phyloP scores from a whole-genome alignment of 2,113 vertebrate genomes.

The Ictidomys tridecemlineatus region DNA sequence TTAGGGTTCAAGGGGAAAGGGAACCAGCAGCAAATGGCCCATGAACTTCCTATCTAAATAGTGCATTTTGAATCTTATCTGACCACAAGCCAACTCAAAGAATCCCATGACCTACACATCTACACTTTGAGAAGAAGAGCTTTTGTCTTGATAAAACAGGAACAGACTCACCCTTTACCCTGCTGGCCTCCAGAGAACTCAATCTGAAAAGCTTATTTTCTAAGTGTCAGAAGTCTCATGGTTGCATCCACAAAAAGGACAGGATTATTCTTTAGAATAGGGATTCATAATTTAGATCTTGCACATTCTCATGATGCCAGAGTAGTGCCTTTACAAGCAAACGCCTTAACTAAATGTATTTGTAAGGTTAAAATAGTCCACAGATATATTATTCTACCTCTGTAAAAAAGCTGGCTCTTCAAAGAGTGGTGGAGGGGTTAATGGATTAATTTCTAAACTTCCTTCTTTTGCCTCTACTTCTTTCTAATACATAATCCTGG shows the following conservation, averaged over 20 bases:
- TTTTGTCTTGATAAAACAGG: neutral
- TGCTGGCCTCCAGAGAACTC: neutral
- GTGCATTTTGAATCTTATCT: neutral
- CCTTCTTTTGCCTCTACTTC: neutral
- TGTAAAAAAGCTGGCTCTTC: neutral
- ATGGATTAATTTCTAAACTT: neutral
- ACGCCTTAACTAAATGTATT: neutral
- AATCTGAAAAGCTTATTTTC: neutral
- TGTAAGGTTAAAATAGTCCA: neutral
- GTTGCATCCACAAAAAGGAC: neutral
- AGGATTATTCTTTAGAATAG: neutral
- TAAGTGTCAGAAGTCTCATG: neutral
- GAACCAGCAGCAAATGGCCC: neutral
- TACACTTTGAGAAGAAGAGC: neutral
- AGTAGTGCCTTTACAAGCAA: neutral
- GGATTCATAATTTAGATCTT: neutral
- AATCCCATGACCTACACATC: neutral
- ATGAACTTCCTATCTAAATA: neutral
- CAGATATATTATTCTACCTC: neutral
- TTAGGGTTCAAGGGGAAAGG: neutral
- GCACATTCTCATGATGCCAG: neutral
- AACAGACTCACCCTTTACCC: neutral
- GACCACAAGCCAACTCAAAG: neutral
- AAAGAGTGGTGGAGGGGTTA: neutral
- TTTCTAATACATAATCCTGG: neutral